phyloP scores from a whole-genome alignment of 2,797 vertebrate genomes.

The Phalanger gymnotis region DNA sequence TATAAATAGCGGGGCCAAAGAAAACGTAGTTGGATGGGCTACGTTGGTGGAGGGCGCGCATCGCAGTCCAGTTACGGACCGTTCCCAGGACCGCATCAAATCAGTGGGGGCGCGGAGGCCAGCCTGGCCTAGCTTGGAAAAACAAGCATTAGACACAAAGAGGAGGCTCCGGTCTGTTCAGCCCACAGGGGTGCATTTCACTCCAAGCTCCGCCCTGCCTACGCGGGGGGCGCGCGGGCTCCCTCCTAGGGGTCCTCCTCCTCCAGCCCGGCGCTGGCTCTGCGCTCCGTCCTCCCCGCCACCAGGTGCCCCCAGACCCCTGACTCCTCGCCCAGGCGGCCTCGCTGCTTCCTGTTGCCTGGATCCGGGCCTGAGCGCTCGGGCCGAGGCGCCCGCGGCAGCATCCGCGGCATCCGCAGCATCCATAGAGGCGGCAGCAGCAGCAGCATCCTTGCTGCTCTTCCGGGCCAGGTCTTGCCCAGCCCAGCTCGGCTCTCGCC shows the following conservation, averaged over 20 bases:
- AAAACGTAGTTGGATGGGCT: neutral
- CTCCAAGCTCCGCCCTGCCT: neutral
- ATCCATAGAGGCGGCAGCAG: neutral
- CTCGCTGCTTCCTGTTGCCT: conserved; percentile 27
- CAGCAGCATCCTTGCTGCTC: neutral
- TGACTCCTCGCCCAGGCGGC: conserved; percentile 46
- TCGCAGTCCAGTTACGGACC: neutral
- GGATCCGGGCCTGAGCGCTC: conserved; percentile 41
- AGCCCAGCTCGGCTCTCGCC: conserved; percentile 12
- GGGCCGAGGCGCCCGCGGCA: neutral
- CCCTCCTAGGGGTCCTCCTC: neutral
- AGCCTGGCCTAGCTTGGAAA: neutral
- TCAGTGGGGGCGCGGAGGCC: neutral
- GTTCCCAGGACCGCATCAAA: neutral
- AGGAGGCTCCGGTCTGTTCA: neutral
- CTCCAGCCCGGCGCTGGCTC: neutral
- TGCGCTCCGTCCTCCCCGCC: conserved; percentile 84
- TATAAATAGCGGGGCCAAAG: neutral
- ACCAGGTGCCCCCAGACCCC: conserved; percentile 83
- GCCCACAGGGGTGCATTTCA: neutral
- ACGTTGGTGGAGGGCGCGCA: neutral
- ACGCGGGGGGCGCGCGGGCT: neutral
- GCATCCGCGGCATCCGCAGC: neutral
- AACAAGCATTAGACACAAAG: conserved; percentile 3
- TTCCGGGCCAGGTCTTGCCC: neutral